Evolutionary conservation across 2,888 invertebrate genomes (phyloP).

Genomic region (Argyresthia goedartella): DNA sequence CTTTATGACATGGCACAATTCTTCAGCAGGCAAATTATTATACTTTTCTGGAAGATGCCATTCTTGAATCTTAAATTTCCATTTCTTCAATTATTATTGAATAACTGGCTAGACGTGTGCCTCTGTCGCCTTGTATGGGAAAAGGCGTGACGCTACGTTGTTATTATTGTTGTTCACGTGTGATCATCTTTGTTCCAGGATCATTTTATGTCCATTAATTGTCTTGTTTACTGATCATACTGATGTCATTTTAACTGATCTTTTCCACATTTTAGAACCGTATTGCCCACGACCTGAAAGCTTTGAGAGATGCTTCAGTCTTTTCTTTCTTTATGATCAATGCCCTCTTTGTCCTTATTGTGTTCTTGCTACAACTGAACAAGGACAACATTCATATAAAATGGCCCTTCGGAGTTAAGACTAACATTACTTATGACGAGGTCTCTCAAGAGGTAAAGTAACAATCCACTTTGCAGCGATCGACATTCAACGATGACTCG

Average conservation of each 20-base stretch:
- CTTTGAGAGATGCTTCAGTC: conserved; percentile 93
- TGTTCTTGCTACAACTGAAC: conserved; percentile 98
- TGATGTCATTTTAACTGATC: conserved; percentile 14
- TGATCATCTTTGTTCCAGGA: too few species aligned
- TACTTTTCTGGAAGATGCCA: too few species aligned
- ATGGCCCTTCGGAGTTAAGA: conserved; percentile 96
- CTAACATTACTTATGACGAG: conserved; percentile 93
- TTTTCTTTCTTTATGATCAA: conserved; percentile 99
- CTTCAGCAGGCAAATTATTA: too few species aligned
- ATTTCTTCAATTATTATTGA: too few species aligned
- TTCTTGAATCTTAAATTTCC: too few species aligned
- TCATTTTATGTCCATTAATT: too few species aligned
- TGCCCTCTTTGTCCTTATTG: conserved; percentile 98
- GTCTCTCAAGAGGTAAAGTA: conserved; percentile 90
- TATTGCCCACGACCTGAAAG: conserved; percentile 92
- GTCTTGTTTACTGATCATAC: too few species aligned
- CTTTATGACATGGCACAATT: too few species aligned
- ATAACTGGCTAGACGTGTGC: too few species aligned
- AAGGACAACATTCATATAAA: conserved; percentile 96
- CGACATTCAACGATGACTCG: conserved; percentile 65
- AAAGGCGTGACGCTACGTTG: too few species aligned
- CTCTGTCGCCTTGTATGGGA: too few species aligned
- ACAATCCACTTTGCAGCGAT: conserved; percentile 50
- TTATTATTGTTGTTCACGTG: too few species aligned
- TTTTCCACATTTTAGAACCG: conserved; percentile 82